Base-by-base conservation (phyloP, 2,888 invertebrate species). In the Dryobotodes eremita region DNA sequence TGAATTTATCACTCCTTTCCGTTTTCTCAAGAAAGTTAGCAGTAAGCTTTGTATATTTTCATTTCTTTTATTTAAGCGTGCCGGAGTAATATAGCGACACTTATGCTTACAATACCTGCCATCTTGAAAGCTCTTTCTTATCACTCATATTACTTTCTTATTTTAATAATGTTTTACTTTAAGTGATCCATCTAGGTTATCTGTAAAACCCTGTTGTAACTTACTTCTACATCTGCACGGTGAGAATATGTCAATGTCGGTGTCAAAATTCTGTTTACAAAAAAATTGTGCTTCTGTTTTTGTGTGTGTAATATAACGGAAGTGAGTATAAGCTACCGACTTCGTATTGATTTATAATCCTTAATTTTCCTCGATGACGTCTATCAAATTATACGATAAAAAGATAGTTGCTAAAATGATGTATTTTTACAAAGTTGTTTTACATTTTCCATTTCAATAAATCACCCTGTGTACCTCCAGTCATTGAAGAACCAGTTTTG, bases 1-100 rank as follows among this genome's bases (percentile, higher is more conserved):
- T 53, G 23, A 71, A 73, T 82, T 70, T 77, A 78, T 78, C 15
- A 59, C 57, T 68, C 31, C 61, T 73, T 57, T 46, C 62, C 36
- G 36, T 55, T 61, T 61, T 48, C 26, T 31, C 26, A 57, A 61
- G 79, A 78, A 66, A 73, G 48, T 77, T 55, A 11, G 61, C 48
- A 50, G 57, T 59, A 53, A 64, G 61, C 69, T 72, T 77, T 70
- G 83, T 59, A 77, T 82, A 65, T 83, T 79, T 82, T 78, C 61
- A 79, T 73, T 79, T 82, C 17, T 69, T 26, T 77, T 36, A 69
- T 26, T 77, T 36, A 69, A 72, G 59, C 53, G 59, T 17, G 31
- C n/a, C 53, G 36, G 36, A 72, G 69, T 77, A 57, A 68, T 68
- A 80, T 66, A 26, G 75, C 50, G 57, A 71, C 71, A 59, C 31